Conservation (phyloP, 2,797 vertebrate genomes). For the Erithacus rubecula region DNA sequence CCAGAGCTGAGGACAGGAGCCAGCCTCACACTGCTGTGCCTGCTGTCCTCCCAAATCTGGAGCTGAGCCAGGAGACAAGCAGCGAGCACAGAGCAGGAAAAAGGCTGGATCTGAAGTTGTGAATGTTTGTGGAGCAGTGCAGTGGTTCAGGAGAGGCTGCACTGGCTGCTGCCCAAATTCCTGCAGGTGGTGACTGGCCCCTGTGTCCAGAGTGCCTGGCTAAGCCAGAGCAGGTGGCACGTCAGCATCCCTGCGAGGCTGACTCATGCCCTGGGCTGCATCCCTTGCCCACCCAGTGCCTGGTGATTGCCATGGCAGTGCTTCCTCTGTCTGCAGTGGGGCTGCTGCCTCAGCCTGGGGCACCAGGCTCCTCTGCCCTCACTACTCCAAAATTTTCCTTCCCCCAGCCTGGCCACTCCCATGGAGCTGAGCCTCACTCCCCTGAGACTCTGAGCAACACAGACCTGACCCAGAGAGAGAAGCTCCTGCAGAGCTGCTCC, state of each 20-base stretch:
- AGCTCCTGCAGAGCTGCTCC: neutral
- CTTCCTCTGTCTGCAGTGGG: neutral
- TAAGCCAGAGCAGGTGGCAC: neutral
- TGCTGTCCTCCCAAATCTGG: neutral
- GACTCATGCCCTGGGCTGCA: rapidly evolving
- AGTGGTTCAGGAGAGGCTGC: neutral
- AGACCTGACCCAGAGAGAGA: neutral
- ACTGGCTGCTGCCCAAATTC: neutral
- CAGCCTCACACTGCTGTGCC: rapidly evolving
- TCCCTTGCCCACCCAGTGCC: neutral
- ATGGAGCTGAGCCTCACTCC: neutral
- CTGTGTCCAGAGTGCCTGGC: neutral
- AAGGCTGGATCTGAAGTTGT: neutral
- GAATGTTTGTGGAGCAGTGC: neutral
- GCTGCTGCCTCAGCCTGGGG: neutral
- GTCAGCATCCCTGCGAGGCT: rapidly evolving
- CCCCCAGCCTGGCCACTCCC: rapidly evolving
- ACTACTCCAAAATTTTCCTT: neutral
- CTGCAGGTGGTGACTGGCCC: neutral
- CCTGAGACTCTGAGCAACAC: neutral
- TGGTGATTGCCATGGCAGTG: rapidly evolving
- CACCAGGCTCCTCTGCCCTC: neutral
- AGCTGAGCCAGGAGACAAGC: neutral
- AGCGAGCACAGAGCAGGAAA: neutral
- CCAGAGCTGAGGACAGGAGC: neutral